These are phyloP conservation scores for Rhopilema esculentum DNA, from an alignment of 30 jellyfish, hydroid and myxozoan species.

Conservation along the genomic window DNA sequence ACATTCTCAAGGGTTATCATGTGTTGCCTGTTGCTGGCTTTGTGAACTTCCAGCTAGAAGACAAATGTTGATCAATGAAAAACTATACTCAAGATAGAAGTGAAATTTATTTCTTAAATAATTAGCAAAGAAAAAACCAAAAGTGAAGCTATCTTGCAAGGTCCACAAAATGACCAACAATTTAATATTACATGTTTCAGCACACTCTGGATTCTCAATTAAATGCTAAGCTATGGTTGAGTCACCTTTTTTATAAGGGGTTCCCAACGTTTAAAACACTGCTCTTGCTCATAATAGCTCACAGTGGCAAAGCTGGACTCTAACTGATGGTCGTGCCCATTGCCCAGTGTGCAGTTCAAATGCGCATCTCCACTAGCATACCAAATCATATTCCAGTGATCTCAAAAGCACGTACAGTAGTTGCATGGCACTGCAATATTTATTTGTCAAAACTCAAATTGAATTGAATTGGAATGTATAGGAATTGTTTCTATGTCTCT, in stretches of 20 bases:
- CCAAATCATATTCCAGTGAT: neutral
- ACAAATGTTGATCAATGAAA: neutral
- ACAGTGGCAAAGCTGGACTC: neutral
- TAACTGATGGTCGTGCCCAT: neutral
- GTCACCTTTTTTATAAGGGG: no score
- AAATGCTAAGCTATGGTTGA: no score
- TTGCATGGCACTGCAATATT: neutral
- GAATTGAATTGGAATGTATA: neutral
- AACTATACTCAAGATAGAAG: neutral
- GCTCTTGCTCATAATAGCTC: no score
- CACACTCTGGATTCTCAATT: no score
- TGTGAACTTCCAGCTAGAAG: slow-evolving; percentile 42
- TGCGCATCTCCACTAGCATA: neutral
- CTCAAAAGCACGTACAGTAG: neutral
- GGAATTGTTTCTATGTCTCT: neutral
- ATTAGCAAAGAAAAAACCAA: neutral
- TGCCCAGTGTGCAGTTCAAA: neutral
- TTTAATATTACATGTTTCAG: no score
- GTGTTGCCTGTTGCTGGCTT: slow-evolving; percentile 39
- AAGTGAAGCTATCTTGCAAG: neutral
- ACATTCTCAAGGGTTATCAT: slow-evolving; percentile 47
- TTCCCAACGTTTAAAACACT: no score
- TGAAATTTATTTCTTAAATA: no score
- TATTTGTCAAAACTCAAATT: neutral
- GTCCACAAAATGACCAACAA: no score